Evolutionary conservation across 1,140 invertebrate genomes (phyloP).

Genomic region (Mercenaria mercenaria): DNA sequence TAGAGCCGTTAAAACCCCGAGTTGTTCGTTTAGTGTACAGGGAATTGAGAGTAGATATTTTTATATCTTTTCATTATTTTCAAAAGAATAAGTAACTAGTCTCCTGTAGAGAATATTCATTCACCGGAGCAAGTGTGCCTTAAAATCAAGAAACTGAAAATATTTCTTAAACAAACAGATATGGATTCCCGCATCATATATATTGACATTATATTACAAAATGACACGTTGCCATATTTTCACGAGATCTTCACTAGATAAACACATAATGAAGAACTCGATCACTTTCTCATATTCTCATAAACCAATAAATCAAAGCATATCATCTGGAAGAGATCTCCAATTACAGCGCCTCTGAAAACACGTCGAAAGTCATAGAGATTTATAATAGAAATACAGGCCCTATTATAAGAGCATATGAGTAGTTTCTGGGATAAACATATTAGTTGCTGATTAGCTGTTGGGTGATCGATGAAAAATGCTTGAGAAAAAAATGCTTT

Average conservation of each 20-base stretch:
- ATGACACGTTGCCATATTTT: slow-evolving; percentile 21
- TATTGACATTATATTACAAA: slow-evolving; percentile 15
- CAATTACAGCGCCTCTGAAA: slow-evolving; percentile 42
- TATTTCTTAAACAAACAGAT: too few species aligned
- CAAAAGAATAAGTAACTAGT: too few species aligned
- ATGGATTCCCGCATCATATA: background rate
- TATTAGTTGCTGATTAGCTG: slow-evolving; percentile 26
- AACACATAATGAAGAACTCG: slow-evolving; percentile 33
- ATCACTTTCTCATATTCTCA: slow-evolving; percentile 41
- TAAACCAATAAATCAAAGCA: slow-evolving; percentile 52
- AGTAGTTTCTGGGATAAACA: slow-evolving; percentile 32
- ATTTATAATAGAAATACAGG: slow-evolving; percentile 54
- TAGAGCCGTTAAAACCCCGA: too few species aligned
- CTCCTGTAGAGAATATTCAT: too few species aligned
- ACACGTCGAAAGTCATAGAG: slow-evolving; percentile 44
- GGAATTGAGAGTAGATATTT: too few species aligned
- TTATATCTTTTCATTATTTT: too few species aligned
- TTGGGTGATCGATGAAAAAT: slow-evolving; percentile 30
- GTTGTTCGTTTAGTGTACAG: too few species aligned
- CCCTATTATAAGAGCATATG: slow-evolving; percentile 31
- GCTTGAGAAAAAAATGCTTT: background rate
- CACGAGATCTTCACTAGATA: slow-evolving; percentile 9
- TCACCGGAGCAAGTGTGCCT: too few species aligned
- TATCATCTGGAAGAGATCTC: slow-evolving; percentile 51
- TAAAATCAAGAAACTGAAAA: too few species aligned